A percentile compares a stretch with the other conserved stretches of the same genome.
phyloP scores from a whole-genome alignment of 2,797 vertebrate species.

The Glossophaga mutica region DNA sequence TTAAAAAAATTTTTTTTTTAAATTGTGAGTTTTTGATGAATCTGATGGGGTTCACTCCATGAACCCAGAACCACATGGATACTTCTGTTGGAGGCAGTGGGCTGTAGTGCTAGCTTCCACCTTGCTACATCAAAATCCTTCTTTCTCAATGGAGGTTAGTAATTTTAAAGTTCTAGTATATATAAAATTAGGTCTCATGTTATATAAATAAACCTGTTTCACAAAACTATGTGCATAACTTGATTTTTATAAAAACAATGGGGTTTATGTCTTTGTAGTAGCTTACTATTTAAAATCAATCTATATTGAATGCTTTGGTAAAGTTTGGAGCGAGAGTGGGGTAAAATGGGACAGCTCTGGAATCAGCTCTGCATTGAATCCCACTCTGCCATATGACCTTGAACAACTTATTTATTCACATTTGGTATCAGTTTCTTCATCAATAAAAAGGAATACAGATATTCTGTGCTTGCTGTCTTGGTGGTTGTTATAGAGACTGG shows the following conservation, averaged over 20 bases:
- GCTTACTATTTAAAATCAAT: background rate
- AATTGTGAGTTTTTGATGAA: background rate
- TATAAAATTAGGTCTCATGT: background rate
- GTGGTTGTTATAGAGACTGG: background rate
- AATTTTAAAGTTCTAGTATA: background rate
- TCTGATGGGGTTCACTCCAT: background rate
- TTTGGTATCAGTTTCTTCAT: background rate
- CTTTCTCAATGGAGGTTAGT: background rate
- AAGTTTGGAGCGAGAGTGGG: background rate
- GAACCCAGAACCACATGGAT: background rate
- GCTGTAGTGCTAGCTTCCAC: background rate
- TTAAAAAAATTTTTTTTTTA: too few species aligned
- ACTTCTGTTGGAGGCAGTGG: background rate
- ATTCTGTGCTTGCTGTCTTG: background rate
- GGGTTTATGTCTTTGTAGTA: background rate
- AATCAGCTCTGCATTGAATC: background rate
- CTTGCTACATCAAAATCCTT: background rate
- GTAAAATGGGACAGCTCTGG: background rate
- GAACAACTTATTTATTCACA: background rate
- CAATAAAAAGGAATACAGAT: background rate
- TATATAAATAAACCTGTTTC: background rate
- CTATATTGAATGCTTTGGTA: background rate
- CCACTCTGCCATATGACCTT: background rate
- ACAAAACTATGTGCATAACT: background rate
- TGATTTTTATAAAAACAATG: background rate